Evolutionary conservation across 1,140 invertebrate species (phyloP).

Genomic region (Euglossa dilemma): DNA sequence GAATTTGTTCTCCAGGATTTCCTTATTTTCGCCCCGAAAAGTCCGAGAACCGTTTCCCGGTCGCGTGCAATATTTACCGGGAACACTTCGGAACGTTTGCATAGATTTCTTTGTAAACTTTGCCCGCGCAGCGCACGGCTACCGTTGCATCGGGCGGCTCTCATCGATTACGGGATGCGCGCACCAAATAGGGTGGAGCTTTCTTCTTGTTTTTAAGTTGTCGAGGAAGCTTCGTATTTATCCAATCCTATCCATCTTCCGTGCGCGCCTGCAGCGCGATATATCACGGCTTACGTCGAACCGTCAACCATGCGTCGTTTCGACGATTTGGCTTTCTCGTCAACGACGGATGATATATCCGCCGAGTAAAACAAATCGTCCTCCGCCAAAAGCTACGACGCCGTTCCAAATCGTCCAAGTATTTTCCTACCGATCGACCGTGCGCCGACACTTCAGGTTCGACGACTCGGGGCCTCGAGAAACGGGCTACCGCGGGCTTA

Average conservation of each 20-base stretch:
- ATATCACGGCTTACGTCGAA: background rate
- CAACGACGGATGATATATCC: background rate
- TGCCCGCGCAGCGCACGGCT: no score
- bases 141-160: background rate
- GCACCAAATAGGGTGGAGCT: background rate
- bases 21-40: background rate
- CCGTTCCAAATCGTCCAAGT: slow-evolving; percentile 9
- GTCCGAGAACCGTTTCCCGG: background rate
- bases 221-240: background rate
- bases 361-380: background rate
- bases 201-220: slow-evolving; percentile 10
- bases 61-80: slow-evolving; percentile 3
- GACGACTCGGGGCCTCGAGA: slow-evolving; percentile 6
- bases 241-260: background rate
- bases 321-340: slow-evolving; percentile 9
- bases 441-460: background rate
- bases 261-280: background rate
- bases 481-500: slow-evolving; percentile 46
- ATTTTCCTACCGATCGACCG: background rate
- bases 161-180: background rate
- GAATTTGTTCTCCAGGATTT: background rate
- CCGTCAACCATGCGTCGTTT: background rate
- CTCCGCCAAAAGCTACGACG: background rate
- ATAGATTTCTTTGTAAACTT: background rate
- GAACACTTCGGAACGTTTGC: background rate